Evolutionary conservation across 2,888 invertebrate genomes (phyloP), one percentile per base, ranked within the genome.

Genomic region (Eupsilia transversa): DNA sequence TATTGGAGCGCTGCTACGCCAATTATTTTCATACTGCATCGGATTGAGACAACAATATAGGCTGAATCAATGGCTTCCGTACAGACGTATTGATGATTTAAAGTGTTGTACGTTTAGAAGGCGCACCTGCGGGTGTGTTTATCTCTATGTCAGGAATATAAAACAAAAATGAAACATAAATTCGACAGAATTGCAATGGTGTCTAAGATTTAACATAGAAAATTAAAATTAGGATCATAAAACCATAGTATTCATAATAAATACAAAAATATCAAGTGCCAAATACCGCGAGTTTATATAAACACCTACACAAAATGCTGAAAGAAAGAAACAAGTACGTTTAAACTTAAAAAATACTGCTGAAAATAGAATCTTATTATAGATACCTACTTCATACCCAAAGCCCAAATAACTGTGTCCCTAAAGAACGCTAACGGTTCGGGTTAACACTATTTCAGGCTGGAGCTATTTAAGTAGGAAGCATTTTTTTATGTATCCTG

Each of bases 21-120:
- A 71, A 71, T 79, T 73, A 73, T 73, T 70, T 74, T 63, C 20
- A 52, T 43, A 30, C 67, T 3, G 30, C 49, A 12, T 33, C 23
- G 14, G 5, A 35, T 23, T 67, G 46, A 61, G 60, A 38, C 9
- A 23, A 61, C 3, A 57, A 56, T 49, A 30, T 9, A 30, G 12
- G 61, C 27, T 35, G 49, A 9, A 33, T 65, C 30, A 46, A 69
- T 46, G 54, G 5, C 3, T 33, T 33, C 1, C 27, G 41, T 4
- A 7, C 17, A 41, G 2, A 46, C 30, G 6, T 17, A 46, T 12
- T 46, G 20, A 27, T 46, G 67, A 20, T 35, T 35, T 41, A 2
- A 27, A 12, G 20, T 23, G 10, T 38, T n/a, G 7, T 59, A 23
- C n/a, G 3, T 59, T 33, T 43, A 20, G 20, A 63, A 61, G 5